phyloP scores from a whole-genome alignment of 2,113 vertebrate genomes.

The Crotophaga sulcirostris region DNA sequence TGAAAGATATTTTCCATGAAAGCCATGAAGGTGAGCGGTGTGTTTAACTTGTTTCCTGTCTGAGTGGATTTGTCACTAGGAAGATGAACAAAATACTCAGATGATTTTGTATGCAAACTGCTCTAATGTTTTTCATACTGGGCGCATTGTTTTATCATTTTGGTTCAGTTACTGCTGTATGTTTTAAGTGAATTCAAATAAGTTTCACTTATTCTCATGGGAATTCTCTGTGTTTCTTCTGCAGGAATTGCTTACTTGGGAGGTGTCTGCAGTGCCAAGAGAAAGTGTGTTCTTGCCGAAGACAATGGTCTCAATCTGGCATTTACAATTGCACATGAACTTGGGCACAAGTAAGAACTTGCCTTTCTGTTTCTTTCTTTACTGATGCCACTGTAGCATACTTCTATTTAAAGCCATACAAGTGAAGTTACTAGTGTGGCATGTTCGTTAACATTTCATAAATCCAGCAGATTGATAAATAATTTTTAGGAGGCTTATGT shows the following conservation, averaged over 20 bases:
- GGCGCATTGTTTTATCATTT: neutral
- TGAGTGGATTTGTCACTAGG: neutral
- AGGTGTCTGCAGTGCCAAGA: conserved; percentile 91
- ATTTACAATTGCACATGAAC: conserved; percentile 98
- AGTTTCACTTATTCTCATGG: conserved; percentile 10
- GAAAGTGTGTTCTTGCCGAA: conserved; percentile 95
- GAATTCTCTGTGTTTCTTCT: conserved; percentile 51
- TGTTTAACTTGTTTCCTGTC: neutral
- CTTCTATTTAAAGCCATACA: neutral
- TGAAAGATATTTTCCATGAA: neutral
- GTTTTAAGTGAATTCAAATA: neutral
- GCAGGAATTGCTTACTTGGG: conserved; percentile 96
- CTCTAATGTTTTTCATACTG: neutral
- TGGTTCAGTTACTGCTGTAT: neutral
- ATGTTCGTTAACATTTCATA: neutral
- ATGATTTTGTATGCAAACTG: neutral
- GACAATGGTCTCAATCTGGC: conserved; percentile 97
- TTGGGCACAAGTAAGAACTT: conserved; percentile 95
- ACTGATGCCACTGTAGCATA: neutral
- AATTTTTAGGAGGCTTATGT: neutral
- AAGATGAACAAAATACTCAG: neutral
- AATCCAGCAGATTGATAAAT: neutral
- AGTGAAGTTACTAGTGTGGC: neutral
- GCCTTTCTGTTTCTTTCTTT: neutral
- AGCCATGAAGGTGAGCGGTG: neutral